Percentiles rank a stretch among this genome's conserved stretches.
These are phyloP conservation scores for Cryptotermes secundus DNA, from an alignment of 1,140 invertebrate species.

Conservation along the genomic window DNA sequence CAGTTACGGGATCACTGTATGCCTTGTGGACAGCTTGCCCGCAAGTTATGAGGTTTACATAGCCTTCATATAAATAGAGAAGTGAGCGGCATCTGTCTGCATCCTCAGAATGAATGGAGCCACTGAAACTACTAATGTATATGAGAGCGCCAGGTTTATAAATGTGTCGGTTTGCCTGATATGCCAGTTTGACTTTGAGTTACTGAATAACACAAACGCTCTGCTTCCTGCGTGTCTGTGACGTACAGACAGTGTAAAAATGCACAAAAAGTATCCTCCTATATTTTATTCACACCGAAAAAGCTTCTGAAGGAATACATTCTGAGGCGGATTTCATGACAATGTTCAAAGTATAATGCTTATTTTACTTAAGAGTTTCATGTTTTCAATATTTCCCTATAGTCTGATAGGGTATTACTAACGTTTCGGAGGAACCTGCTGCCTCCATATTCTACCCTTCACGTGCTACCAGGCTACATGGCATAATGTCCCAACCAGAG, in stretches of 20 bases:
- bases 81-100: not conserved
- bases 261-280: not conserved
- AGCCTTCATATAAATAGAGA: not conserved
- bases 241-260: not conserved
- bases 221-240: not conserved
- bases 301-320: too few species aligned
- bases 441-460: too few species aligned
- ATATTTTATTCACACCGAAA: not conserved
- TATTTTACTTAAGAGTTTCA: too few species aligned
- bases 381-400: too few species aligned
- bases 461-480: too few species aligned
- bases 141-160: not conserved
- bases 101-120: not conserved
- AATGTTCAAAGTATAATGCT: too few species aligned
- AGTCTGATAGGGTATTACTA: too few species aligned
- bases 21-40: not conserved
- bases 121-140: slow-evolving; percentile 4
- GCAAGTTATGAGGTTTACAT: not conserved
- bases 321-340: too few species aligned
- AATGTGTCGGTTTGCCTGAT: not conserved
- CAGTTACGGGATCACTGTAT: not conserved
- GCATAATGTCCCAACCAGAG: too few species aligned
- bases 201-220: not conserved
- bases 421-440: too few species aligned
- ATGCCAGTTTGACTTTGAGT: not conserved